Conservation (phyloP, 2,797 vertebrate genomes). For the Nannoperca obscura region DNA sequence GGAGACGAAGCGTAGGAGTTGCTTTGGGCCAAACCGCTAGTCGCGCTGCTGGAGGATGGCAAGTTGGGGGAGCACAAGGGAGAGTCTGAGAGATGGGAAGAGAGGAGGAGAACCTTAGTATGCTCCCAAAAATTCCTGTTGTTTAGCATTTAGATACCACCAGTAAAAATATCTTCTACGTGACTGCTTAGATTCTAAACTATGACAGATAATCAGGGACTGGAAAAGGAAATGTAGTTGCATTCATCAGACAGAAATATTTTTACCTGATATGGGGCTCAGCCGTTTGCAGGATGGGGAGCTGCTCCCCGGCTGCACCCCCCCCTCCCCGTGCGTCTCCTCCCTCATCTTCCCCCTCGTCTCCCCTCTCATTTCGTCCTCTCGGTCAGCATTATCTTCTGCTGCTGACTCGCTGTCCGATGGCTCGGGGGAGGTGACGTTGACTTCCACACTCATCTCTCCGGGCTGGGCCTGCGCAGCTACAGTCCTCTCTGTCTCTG, state of each 20-base stretch:
- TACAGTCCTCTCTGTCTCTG: slow-evolving; percentile 81
- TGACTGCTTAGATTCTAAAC: neutral
- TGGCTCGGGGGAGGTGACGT: slow-evolving; percentile 94
- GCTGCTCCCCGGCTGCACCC: slow-evolving; percentile 81
- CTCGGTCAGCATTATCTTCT: slow-evolving; percentile 92
- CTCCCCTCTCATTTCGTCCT: slow-evolving; percentile 88
- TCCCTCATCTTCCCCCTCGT: slow-evolving; percentile 85
- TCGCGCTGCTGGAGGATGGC: slow-evolving; percentile 87
- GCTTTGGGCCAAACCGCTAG: slow-evolving; percentile 85
- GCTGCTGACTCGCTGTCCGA: slow-evolving; percentile 93
- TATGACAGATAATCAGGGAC: neutral
- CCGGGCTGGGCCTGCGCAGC: slow-evolving; percentile 79
- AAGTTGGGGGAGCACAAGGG: slow-evolving; percentile 85
- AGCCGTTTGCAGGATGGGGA: slow-evolving; percentile 88
- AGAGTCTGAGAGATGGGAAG: slow-evolving; percentile 86
- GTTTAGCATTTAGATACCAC: neutral
- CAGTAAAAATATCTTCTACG: neutral
- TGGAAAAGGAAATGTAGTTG: neutral
- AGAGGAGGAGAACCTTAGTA: slow-evolving; percentile 23
- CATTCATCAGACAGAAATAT: neutral
- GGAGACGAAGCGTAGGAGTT: slow-evolving; percentile 98
- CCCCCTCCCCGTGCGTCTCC: slow-evolving; percentile 84
- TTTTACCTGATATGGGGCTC: slow-evolving; percentile 93
- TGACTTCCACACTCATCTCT: slow-evolving; percentile 90
- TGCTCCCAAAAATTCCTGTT: neutral